Evolutionary conservation across 2,888 invertebrate genomes (phyloP), one percentile per base, ranked within the genome.

Genomic region (Ditula angustiorana): DNA sequence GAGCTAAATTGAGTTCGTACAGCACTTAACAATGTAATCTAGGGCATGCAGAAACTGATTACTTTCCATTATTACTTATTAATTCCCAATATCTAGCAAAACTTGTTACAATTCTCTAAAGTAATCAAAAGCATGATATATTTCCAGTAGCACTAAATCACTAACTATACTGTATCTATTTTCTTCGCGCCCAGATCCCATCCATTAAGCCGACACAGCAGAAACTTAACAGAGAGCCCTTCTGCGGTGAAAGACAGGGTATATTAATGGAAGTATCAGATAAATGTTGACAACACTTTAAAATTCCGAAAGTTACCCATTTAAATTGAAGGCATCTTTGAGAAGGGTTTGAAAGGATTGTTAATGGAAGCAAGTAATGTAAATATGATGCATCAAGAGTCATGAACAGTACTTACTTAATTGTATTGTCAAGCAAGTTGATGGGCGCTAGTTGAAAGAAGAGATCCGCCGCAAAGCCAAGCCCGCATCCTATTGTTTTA

Each of bases 401-500:
- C 73, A 82, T 82, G 77, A 80, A 69, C 73, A 74, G 76, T 77
- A 69, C 73, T 79, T 69, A 75, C 72, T 75, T 83, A 81, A 85
- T 83, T 83, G 80, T 80, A 74, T 76, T 79, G 81, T 83, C 82
- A 80, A 84, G 76, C 68, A 74, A 73, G 74, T 77, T 72, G 78
- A 79, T 61, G 70, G 73, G 72, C 73, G 75, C 75, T 77, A 78
- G 69, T 68, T 66, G 57, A 76, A 69, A 73, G 73, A 74, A 73
- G 77, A 77, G 76, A 79, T 73, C 78, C 76, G 69, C 71, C 63
- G 71, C 74, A 71, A 77, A 73, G 77, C 72, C 72, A 69, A 77
- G 75, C 88, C 88, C 87, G 88, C 87, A 86, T 87, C 79, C 86
- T 79, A 80, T 87, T 87, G 86, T 88, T 83, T 82, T 74, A 77